Percentiles rank a stretch among this genome's conserved stretches.
phyloP scores from a whole-genome alignment of 2,113 vertebrate species.

The Labeo rohita region DNA sequence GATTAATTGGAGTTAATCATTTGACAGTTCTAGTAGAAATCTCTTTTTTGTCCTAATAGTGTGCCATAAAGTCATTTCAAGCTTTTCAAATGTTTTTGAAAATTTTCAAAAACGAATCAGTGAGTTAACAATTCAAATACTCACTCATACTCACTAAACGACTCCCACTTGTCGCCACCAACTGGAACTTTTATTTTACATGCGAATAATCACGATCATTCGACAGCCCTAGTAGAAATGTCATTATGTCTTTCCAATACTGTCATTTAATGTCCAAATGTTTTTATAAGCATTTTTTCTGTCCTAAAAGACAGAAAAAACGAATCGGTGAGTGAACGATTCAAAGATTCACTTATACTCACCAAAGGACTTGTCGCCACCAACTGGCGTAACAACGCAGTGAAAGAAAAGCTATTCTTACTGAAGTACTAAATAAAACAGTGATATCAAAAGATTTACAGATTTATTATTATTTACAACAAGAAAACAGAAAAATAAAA shows the following conservation, averaged over 20 bases:
- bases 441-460: no score
- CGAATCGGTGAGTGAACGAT: not conserved
- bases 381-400: not conserved
- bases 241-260: no score
- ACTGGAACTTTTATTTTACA: not conserved
- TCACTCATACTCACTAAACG: not conserved
- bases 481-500: not conserved
- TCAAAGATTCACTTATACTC: not conserved
- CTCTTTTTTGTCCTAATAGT: not conserved
- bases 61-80: not conserved
- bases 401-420: no score
- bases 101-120: not conserved
- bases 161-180: not conserved
- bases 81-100: not conserved
- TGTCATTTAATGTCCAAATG: no score
- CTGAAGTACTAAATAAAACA: no score
- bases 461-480: not conserved
- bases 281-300: not conserved
- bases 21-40: no score
- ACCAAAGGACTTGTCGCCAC: not conserved
- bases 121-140: conserved; percentile 5
- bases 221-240: no score
- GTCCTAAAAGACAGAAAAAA: not conserved
- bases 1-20: no score
- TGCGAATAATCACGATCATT: no score